A percentile compares a stretch with the other conserved stretches of the same genome.
These are phyloP conservation scores for Thelaira solivaga DNA, from an alignment of 2,888 invertebrate species.

Conservation along the genomic window DNA sequence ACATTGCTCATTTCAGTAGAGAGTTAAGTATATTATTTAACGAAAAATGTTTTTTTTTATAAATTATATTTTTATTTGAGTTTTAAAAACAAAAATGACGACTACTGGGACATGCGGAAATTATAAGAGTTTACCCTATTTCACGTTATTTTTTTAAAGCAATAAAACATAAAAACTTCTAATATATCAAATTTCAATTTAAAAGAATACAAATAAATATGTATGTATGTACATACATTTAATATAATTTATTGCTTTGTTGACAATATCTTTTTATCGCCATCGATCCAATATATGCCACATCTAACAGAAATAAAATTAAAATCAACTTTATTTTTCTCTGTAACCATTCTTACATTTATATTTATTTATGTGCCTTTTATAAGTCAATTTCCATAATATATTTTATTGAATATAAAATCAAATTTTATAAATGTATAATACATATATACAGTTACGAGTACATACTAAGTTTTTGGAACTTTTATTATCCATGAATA, in stretches of 20 bases:
- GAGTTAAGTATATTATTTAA: no score
- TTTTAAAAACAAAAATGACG: no score
- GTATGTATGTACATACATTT: no score
- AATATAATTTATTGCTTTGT: slow-evolving; percentile 30
- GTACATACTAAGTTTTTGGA: slow-evolving; percentile 21
- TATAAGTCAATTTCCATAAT: slow-evolving; percentile 42
- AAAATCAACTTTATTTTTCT: slow-evolving; percentile 3
- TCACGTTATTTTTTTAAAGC: no score
- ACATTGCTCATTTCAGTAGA: no score
- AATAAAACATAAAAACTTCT: no score
- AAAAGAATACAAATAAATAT: neutral
- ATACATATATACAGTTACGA: neutral
- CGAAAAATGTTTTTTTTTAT: no score
- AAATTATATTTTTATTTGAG: no score
- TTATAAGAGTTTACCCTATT: no score
- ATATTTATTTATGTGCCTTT: slow-evolving; percentile 29
- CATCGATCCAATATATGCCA: neutral
- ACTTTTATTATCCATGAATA: slow-evolving; percentile 37
- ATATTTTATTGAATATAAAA: slow-evolving; percentile 58
- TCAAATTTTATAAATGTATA: slow-evolving; percentile 53
- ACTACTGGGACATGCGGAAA: no score
- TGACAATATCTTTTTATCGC: slow-evolving; percentile 37
- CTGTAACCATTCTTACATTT: no score
- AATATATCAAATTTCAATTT: slow-evolving; percentile 41
- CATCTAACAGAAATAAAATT: slow-evolving; percentile 1